These are phyloP conservation scores for Chloropsis hardwickii DNA, from an alignment of 2,113 vertebrate genomes.

Conservation along the genomic window DNA sequence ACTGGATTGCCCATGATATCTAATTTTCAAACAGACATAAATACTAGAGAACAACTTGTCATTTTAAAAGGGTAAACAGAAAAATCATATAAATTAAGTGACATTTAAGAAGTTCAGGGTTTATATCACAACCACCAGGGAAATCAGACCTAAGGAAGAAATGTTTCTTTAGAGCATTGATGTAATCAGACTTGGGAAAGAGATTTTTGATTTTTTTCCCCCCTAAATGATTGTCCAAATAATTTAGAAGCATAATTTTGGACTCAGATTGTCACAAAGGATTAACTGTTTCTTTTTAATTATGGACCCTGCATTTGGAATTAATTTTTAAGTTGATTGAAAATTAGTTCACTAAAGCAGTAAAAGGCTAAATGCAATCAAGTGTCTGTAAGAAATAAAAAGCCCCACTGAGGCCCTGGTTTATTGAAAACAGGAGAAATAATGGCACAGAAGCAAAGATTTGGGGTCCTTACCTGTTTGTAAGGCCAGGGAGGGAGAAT, in stretches of 20 bases:
- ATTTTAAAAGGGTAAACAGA: conserved; percentile 74
- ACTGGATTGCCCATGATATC: conserved; percentile 19
- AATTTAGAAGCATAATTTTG: conserved; percentile 36
- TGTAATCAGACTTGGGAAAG: conserved; percentile 24
- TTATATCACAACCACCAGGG: conserved; percentile 60
- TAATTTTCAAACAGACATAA: conserved; percentile 70
- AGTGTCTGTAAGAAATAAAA: conserved; percentile 17
- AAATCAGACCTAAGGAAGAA: conserved; percentile 63
- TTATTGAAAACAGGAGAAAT: not conserved
- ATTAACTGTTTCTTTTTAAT: conserved; percentile 51
- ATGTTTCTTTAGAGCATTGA: conserved; percentile 50
- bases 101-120: conserved; percentile 70
- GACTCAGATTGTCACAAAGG: conserved; percentile 33
- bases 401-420: not conserved
- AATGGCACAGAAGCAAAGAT: not conserved
- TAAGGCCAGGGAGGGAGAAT: not conserved
- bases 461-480: not conserved
- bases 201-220: not conserved
- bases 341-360: conserved; percentile 44
- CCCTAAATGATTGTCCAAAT: conserved; percentile 29
- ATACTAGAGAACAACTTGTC: conserved; percentile 66
- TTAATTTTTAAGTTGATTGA: conserved; percentile 39
- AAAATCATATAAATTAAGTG: conserved; percentile 71
- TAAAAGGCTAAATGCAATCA: conserved; percentile 33
- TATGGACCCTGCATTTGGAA: conserved; percentile 2